Base-by-base conservation (phyloP, 2,888 invertebrate genomes). In the Nemotelus nigrinus region DNA sequence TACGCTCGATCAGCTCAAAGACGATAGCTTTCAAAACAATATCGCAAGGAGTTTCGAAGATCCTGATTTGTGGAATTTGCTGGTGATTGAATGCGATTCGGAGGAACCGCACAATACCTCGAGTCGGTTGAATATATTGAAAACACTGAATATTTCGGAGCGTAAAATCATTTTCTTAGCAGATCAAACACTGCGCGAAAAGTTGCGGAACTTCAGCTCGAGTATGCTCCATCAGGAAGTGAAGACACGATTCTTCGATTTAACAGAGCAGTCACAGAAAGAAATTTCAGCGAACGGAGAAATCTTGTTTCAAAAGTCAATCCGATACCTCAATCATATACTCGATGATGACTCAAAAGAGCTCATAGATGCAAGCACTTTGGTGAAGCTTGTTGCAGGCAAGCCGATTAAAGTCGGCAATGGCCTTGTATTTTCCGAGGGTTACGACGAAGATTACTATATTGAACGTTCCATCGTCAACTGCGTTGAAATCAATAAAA, bases 111-210 rank as follows among this genome's bases (percentile, higher is more conserved):
- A n/a, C n/a, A n/a, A n/a, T n/a, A 6, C 3, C 7, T 3, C 43
- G 39, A 47, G 45, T 25, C 2, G 10, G 7, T 4, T 71, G n/a
- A 2, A 55, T 44, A 6, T 3, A 8, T 4, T 71, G n/a, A 2
- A 43, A 43, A 4, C 7, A 57, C 8, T 43, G 39, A 55, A 44
- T 43, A 43, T n/a, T 10, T 4, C 45, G 2, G 3, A 6, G 2
- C 57, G 72, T 10, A 72, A 72, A 58, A 10, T 72, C 3, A 45
- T 72, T 45, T 58, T 72, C 2, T n/a, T n/a, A n/a, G n/a, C n/a
- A n/a, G n/a, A n/a, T n/a, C n/a, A n/a, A n/a, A n/a, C n/a, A n/a
- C n/a, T n/a, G n/a, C n/a, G n/a, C n/a, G n/a, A n/a, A n/a, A n/a
- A n/a, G n/a, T n/a, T n/a, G n/a, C n/a, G n/a, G n/a, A n/a, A n/a